Evolutionary conservation across 2,113 vertebrate species (phyloP).

Genomic region (Alces alces): DNA sequence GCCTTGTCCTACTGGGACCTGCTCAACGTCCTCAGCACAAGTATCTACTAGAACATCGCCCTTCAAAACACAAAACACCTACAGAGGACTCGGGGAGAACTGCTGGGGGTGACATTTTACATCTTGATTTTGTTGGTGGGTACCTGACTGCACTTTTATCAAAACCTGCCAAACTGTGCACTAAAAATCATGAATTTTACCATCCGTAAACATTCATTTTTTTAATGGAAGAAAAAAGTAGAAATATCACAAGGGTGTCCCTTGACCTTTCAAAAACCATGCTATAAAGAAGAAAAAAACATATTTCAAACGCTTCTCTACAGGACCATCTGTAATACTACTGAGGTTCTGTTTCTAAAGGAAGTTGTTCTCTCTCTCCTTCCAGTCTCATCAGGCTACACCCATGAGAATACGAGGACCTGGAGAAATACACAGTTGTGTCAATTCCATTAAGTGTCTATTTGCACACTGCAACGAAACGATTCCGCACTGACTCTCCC

Average conservation of each 20-base stretch:
- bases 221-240: not conserved
- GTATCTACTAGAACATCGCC: not conserved
- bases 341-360: not conserved
- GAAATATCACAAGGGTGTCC: not conserved
- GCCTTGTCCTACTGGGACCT: not conserved
- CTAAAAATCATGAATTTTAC: not conserved
- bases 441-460: not conserved
- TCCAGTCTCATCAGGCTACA: not conserved
- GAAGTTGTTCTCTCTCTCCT: not conserved
- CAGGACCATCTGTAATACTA: not conserved
- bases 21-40: not conserved
- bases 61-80: not conserved
- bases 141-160: not conserved
- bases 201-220: not conserved
- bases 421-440: not conserved
- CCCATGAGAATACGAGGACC: not conserved
- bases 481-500: not conserved
- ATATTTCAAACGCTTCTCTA: not conserved
- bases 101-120: not conserved
- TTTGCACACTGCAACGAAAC: not conserved
- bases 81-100: not conserved
- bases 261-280: not conserved
- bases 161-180: not conserved
- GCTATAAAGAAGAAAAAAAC: not conserved
- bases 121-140: not conserved